Conservation (phyloP, 1,140 invertebrate species). For the Campoletis sonorensis region DNA sequence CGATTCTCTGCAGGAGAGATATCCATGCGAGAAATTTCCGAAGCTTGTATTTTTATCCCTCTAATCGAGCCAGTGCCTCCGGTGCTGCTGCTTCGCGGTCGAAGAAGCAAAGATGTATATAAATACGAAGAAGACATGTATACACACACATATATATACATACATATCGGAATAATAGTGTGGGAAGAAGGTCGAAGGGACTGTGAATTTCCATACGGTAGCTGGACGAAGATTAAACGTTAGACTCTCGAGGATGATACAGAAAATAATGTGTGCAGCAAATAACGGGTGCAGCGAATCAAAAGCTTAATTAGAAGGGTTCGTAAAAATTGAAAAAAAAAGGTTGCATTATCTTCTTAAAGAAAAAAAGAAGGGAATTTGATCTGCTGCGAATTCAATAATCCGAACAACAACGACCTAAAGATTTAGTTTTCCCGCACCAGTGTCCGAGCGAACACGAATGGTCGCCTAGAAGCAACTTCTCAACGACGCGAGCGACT, state of each 20-base stretch:
- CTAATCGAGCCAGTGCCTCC: not conserved
- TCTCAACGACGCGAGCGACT: slow-evolving; percentile 32
- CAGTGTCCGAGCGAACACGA: not conserved
- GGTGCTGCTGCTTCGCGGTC: too few species aligned
- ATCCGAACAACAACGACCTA: not conserved
- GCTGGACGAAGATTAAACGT: slow-evolving; percentile 5
- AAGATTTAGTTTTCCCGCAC: not conserved
- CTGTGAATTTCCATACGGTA: too few species aligned
- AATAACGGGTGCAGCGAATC: too few species aligned
- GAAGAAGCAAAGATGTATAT: too few species aligned
- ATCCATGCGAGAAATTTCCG: slow-evolving; percentile 34
- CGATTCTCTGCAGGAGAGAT: not conserved
- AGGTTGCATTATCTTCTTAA: too few species aligned
- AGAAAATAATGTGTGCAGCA: not conserved
- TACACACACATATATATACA: too few species aligned
- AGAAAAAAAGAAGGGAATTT: too few species aligned
- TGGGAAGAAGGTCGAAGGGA: too few species aligned
- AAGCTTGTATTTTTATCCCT: slow-evolving; percentile 28
- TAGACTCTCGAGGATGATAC: not conserved
- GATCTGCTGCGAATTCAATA: not conserved
- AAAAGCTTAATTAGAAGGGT: too few species aligned
- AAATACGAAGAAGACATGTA: too few species aligned
- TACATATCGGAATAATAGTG: too few species aligned
- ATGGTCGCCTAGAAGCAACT: slow-evolving; percentile 39
- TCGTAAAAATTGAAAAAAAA: too few species aligned